These are phyloP conservation scores for Myiopsitta monachus DNA, from an alignment of 2,113 vertebrate genomes.

Conservation along the genomic window DNA sequence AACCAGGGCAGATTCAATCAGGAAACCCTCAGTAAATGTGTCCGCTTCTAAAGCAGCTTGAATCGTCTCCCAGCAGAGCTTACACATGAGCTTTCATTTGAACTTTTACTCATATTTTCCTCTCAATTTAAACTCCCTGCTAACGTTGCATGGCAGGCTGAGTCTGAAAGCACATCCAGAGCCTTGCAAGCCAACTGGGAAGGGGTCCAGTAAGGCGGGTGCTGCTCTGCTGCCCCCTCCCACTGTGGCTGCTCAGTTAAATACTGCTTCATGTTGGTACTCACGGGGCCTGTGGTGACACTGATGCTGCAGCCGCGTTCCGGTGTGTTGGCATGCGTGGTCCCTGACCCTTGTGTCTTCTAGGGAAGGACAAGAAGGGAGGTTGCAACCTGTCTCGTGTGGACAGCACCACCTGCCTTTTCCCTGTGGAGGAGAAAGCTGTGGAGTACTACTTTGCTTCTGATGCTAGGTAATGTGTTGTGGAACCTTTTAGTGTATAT, in stretches of 20 bases:
- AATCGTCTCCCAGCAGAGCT: not conserved
- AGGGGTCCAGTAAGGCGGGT: accelerated
- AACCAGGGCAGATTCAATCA: not conserved
- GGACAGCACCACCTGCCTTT: conserved; percentile 94
- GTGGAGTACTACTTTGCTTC: conserved; percentile 99
- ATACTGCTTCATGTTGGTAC: conserved; percentile 70
- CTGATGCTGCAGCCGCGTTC: not conserved
- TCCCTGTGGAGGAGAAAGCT: conserved; percentile 93
- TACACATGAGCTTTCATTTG: not conserved
- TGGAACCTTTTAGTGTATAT: accelerated
- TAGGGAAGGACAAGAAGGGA: conserved; percentile 91
- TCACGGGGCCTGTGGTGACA: not conserved
- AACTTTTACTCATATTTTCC: not conserved
- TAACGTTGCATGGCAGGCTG: too few relatives aligned
- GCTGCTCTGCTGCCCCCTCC: not conserved
- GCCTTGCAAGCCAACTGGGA: not conserved
- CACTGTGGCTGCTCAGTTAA: accelerated
- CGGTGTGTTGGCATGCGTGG: not conserved
- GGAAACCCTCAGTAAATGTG: not conserved
- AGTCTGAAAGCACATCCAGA: not conserved
- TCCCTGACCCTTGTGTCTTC: not conserved
- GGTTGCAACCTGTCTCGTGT: conserved; percentile 83
- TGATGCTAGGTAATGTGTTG: conserved; percentile 85
- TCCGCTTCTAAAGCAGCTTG: not conserved
- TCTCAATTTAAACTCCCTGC: not conserved